Evolutionary conservation across 2,113 vertebrate genomes (phyloP), one percentile per base, ranked within the genome.

Genomic region (Castor canadensis): DNA sequence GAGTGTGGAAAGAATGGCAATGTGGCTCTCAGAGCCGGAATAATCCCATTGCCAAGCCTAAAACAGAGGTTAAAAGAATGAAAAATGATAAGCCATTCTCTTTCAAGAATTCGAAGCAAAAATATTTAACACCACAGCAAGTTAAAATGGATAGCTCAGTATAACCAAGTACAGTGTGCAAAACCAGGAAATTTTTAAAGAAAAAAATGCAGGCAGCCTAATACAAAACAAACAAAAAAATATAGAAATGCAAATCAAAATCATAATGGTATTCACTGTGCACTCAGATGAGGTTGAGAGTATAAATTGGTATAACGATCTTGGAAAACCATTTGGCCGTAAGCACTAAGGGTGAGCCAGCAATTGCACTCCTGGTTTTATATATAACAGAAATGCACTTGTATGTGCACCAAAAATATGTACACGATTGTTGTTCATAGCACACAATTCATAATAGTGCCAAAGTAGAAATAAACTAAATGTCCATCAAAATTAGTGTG

Each of bases 201-300:
- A 67, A 82, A 64, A 93, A n/a, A 85, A 69, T 85, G 17, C 19
- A 73, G 19, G 4, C 4, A 82, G 24, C 6, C 62, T 12, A 66
- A 49, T 58, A 84, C 49, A 93, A 96, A 96, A 75, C 30, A 40
- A 10, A 38, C 32, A 45, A 88, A 80, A 87, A 75, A 24, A 56
- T 12, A 62, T 66, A 28, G 47, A 89, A 62, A 80, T 76, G 47
- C 26, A 95, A 94, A 77, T 84, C 76, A 87, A 94, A 95, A 47
- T 28, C 35, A 54, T 62, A 69, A 66, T 75, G 15, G 69, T 35
- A 80, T 43, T 77, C 75, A 32, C 45, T 76, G 58, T 56, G 40
- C 3, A 75, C 40, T 28, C 32, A 94, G n/a, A 81, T 62, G 28
- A 83, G 7, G 13, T 66, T 91, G 60, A 67, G 22, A 69, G 19